Base-by-base conservation (phyloP, 2,797 vertebrate species). In the Yasuhikotakia modesta region DNA sequence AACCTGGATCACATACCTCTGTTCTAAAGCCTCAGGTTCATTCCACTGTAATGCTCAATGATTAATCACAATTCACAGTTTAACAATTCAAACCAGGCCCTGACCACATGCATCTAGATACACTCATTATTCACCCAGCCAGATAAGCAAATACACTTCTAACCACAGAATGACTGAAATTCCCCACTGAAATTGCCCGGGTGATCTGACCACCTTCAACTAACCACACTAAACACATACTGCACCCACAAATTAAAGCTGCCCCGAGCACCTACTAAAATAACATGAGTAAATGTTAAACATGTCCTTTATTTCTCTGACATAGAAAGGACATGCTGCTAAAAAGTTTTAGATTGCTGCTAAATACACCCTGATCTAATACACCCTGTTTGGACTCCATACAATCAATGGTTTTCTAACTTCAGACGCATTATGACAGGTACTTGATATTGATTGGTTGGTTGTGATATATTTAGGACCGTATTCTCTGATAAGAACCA, bases 101-200 rank as follows among this genome's bases (percentile, higher is more conserved):
- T 83, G 73, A 90, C 87, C 89, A 89, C 89, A 90, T 70, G 82
- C 85, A 11, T 35, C 13, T 19, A 71, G 13, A 45, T 89, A 86
- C 88, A 86, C 83, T 87, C 90, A 90, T 88, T 86, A 89, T 87
- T 91, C 89, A 87, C 81, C 81, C 30, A 78, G 80, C 82, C 88
- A 92, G 91, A 93, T 93, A 93, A 92, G 90, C 87, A 90, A 90
- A 89, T 87, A 86, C 79, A 82, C 84, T 70, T 70, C 83, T 70
- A 84, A 84, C 88, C 67, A 70, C 86, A 87, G 76, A 84, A 85
- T 88, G 83, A 81, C 82, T 82, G 87, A 90, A 92, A 89, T 91
- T 90, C 87, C 91, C 24, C 14, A 72, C 88, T 90, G 91, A n/a
- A n/a, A n/a, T n/a, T n/a, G 90, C 43, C 66, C n/a, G 70, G 66